A percentile compares a stretch with the other conserved stretches of the same genome.
Conservation (phyloP, 1,140 invertebrate genomes). For the Dendrolimus kikuchii region DNA sequence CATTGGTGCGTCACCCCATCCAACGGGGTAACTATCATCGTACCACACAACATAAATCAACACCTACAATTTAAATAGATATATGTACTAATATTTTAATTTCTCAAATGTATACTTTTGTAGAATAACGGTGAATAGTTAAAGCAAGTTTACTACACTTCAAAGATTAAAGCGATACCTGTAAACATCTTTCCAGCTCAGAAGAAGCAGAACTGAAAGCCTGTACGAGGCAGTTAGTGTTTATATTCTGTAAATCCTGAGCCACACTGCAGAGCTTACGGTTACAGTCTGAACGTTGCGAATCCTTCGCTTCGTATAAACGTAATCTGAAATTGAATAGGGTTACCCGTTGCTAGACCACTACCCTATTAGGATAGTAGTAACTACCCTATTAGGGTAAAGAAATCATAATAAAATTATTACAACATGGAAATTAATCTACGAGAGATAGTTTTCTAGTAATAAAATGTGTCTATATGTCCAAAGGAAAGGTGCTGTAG, state of each 20-base stretch:
- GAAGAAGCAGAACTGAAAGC: conserved; percentile 38
- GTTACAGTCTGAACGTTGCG: conserved; percentile 20
- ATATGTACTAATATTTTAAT: too few species aligned
- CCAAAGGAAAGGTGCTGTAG: conserved; percentile 29
- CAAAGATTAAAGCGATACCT: conserved; percentile 27
- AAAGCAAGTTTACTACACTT: too few species aligned
- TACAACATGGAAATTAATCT: conserved; percentile 5
- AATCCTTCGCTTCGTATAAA: conserved; percentile 47
- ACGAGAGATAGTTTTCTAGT: conserved; percentile 15
- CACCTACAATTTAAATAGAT: too few species aligned
- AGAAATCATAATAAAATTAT: background rate
- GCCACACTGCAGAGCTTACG: conserved; percentile 41
- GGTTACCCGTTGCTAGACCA: too few species aligned
- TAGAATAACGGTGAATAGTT: too few species aligned
- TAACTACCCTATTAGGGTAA: background rate
- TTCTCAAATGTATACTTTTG: too few species aligned
- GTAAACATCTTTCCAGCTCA: conserved; percentile 48
- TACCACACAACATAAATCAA: too few species aligned
- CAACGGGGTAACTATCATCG: too few species aligned
- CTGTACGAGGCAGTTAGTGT: conserved; percentile 54
- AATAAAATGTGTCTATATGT: conserved; percentile 32
- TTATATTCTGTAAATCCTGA: conserved; percentile 45
- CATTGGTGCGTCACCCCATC: too few species aligned
- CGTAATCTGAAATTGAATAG: conserved; percentile 44
- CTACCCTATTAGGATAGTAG: background rate